Evolutionary conservation across 2,888 invertebrate species (phyloP).

Genomic region (Drosophila engyochracea): DNA sequence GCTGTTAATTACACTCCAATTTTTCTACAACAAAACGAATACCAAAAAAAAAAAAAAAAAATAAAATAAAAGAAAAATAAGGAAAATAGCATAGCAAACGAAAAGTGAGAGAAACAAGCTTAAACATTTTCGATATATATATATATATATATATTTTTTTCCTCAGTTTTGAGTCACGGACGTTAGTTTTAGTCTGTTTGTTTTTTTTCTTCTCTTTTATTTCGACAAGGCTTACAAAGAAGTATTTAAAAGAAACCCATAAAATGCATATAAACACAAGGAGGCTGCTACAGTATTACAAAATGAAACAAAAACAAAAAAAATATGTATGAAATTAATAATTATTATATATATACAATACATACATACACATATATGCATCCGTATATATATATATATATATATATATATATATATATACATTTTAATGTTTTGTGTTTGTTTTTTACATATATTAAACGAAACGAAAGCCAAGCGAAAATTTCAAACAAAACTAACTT

Average conservation of each 20-base stretch:
- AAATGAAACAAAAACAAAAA: conserved; percentile 43
- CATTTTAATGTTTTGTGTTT: conserved; percentile 65
- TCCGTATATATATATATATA: conserved; percentile 29
- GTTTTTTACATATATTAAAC: conserved; percentile 57
- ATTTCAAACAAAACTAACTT: conserved; percentile 46
- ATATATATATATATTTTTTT: neutral
- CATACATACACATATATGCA: conserved; percentile 28
- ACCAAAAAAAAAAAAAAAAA: conserved; percentile 12
- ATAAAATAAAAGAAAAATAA: conserved; percentile 13
- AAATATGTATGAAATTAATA: conserved; percentile 50
- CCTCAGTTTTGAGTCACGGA: conserved; percentile 13
- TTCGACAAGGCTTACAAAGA: conserved; percentile 23
- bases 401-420: conserved; percentile 28
- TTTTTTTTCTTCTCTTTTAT: conserved; percentile 1
- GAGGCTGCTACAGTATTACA: conserved; percentile 84
- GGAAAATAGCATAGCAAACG: conserved; percentile 2
- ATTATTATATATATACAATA: conserved; percentile 42
- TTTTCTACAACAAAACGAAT: conserved; percentile 61
- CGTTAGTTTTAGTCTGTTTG: conserved; percentile 34
- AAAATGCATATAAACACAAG: conserved; percentile 61
- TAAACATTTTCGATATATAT: conserved; percentile 8
- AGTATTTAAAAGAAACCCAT: conserved; percentile 31
- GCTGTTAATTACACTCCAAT: conserved; percentile 70
- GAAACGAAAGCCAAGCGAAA: conserved; percentile 46
- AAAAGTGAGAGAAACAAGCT: conserved; percentile 8